A percentile compares a stretch with the other conserved stretches of the same genome.
Evolutionary conservation across 2,888 invertebrate species (phyloP).

Genomic region (Noctua janthe): DNA sequence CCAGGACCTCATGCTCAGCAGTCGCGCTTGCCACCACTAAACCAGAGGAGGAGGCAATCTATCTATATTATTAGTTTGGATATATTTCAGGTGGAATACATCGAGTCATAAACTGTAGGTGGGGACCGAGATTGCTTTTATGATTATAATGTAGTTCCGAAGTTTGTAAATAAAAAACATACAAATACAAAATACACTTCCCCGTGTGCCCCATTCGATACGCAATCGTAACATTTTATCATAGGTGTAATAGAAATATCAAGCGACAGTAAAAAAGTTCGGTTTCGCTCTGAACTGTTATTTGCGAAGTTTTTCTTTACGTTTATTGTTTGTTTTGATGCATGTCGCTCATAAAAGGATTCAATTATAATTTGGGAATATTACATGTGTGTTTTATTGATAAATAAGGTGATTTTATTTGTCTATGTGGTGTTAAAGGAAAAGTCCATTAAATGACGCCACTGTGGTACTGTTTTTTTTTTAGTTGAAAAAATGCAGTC

Average conservation of each 20-base stretch:
- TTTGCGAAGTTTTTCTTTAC: constrained; percentile 81
- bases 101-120: constrained; percentile 38
- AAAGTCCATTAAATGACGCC: not conserved
- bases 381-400: constrained; percentile 44
- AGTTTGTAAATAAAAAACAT: constrained; percentile 87
- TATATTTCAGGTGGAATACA: constrained; percentile 37
- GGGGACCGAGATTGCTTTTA: constrained; percentile 78
- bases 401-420: not conserved
- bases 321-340: constrained; percentile 82
- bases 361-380: constrained; percentile 61
- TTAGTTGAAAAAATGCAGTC: not conserved
- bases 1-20: no score
- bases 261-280: constrained; percentile 86
- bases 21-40: no score
- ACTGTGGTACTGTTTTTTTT: not conserved
- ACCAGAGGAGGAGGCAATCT: not conserved
- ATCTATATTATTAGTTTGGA: not conserved
- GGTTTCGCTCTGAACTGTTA: constrained; percentile 74
- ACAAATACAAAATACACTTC: constrained; percentile 85
- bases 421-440: not conserved
- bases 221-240: constrained; percentile 87
- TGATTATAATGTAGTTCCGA: constrained; percentile 82
- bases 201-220: constrained; percentile 73
- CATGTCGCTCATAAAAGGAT: constrained; percentile 72
- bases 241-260: constrained; percentile 89